Conservation (phyloP, 2,797 vertebrate genomes). For the Alfaro cultratus region DNA sequence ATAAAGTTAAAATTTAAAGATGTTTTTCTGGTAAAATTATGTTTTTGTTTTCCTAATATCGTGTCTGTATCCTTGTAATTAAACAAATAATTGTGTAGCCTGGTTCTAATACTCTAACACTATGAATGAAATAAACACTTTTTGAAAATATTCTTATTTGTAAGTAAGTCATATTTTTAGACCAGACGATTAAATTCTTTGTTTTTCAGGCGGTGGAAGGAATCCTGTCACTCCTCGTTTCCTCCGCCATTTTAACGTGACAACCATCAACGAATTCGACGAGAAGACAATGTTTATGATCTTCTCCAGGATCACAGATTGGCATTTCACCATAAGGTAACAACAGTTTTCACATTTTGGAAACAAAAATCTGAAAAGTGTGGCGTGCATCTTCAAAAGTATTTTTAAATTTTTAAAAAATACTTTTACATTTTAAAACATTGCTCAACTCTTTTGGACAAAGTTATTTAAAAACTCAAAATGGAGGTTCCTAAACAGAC, state of each 20-base stretch:
- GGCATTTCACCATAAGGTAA: slow-evolving; percentile 89
- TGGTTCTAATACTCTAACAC: too few species aligned
- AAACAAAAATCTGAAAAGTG: neutral
- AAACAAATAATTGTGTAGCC: too few species aligned
- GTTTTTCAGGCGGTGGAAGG: slow-evolving; percentile 86
- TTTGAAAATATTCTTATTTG: too few species aligned
- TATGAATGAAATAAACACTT: too few species aligned
- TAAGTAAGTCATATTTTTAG: too few species aligned
- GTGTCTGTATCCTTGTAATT: too few species aligned
- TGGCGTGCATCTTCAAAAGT: neutral
- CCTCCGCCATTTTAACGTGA: slow-evolving; percentile 89
- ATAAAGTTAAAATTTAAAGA: neutral
- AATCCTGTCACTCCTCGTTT: slow-evolving; percentile 90
- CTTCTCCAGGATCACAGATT: slow-evolving; percentile 90
- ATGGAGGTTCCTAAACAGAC: neutral
- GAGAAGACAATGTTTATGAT: slow-evolving; percentile 90
- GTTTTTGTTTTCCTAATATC: too few species aligned
- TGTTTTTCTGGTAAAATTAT: neutral
- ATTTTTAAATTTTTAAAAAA: too few species aligned
- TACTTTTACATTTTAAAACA: too few species aligned
- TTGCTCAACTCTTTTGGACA: too few species aligned
- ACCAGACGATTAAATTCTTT: neutral
- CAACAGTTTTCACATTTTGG: too few species aligned
- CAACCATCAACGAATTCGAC: slow-evolving; percentile 93
- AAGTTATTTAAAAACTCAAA: neutral